Conservation (phyloP, 2,888 invertebrate species). For the Drosophila dives region DNA sequence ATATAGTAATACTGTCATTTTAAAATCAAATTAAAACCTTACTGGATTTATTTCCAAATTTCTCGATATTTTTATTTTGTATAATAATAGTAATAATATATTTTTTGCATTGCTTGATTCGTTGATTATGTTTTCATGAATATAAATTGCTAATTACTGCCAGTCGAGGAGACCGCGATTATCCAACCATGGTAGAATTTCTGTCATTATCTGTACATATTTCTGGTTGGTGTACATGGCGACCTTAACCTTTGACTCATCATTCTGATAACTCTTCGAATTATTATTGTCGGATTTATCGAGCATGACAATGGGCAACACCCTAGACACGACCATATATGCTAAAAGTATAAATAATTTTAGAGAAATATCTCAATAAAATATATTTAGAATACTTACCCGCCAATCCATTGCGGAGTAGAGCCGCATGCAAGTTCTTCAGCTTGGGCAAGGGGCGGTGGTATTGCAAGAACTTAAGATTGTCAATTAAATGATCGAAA, state of each 20-base stretch:
- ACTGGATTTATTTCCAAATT: background rate
- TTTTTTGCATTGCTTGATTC: slow-evolving; percentile 20
- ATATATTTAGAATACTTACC: slow-evolving; percentile 65
- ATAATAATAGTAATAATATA: slow-evolving; percentile 20
- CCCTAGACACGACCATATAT: slow-evolving; percentile 81
- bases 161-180: slow-evolving; percentile 82
- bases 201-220: slow-evolving; percentile 79
- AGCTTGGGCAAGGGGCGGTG: slow-evolving; percentile 82
- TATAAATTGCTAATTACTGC: slow-evolving; percentile 55
- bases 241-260: slow-evolving; percentile 77
- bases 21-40: background rate
- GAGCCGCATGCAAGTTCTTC: slow-evolving; percentile 75
- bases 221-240: slow-evolving; percentile 81
- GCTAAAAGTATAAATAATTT: slow-evolving; percentile 54
- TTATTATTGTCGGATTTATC: slow-evolving; percentile 71
- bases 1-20: background rate
- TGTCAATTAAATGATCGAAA: slow-evolving; percentile 80
- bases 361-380: too few species aligned
- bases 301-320: slow-evolving; percentile 81
- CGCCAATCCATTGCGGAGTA: slow-evolving; percentile 79
- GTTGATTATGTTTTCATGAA: slow-evolving; percentile 8
- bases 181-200: slow-evolving; percentile 83
- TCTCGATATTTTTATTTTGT: slow-evolving; percentile 15
- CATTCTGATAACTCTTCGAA: slow-evolving; percentile 60
- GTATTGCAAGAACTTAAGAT: slow-evolving; percentile 81